phyloP scores from a whole-genome alignment of 2,113 vertebrate species.

The Aspidoscelis tigris region DNA sequence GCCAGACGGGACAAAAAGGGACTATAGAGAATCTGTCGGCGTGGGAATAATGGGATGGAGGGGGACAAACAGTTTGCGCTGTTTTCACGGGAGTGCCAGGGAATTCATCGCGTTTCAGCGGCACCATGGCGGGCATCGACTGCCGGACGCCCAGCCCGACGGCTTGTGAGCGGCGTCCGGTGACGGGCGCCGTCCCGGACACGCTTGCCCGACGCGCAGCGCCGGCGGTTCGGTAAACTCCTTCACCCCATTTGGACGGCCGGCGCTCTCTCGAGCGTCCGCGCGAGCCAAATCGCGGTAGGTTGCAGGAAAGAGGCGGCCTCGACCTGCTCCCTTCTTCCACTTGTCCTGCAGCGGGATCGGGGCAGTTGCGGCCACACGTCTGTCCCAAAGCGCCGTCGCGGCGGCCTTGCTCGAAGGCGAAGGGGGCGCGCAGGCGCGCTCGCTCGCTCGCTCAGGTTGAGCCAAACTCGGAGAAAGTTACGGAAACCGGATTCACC shows the following conservation, averaged over 20 bases:
- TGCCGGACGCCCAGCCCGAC: not conserved
- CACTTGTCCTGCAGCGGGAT: not conserved
- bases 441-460: no score
- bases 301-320: not conserved
- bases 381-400: not conserved
- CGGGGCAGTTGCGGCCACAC: not conserved
- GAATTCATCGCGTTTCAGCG: not conserved
- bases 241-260: constrained; percentile 36
- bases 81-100: not conserved
- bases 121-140: constrained; percentile 43
- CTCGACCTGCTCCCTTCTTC: not conserved
- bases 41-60: constrained; percentile 7
- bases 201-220: not conserved
- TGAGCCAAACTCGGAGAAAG: not conserved
- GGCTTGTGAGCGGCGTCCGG: not conserved
- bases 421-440: not conserved
- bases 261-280: constrained; percentile 45
- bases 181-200: not conserved
- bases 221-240: not conserved
- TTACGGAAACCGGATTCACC: not conserved
- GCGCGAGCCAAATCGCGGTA: constrained; percentile 22
- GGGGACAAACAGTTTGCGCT: not conserved
- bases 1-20: not conserved
- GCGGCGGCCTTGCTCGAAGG: no score
- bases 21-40: not conserved